These are phyloP conservation scores for Ariopsis seemanni DNA, from an alignment of 2,113 vertebrate genomes.

Conservation along the genomic window DNA sequence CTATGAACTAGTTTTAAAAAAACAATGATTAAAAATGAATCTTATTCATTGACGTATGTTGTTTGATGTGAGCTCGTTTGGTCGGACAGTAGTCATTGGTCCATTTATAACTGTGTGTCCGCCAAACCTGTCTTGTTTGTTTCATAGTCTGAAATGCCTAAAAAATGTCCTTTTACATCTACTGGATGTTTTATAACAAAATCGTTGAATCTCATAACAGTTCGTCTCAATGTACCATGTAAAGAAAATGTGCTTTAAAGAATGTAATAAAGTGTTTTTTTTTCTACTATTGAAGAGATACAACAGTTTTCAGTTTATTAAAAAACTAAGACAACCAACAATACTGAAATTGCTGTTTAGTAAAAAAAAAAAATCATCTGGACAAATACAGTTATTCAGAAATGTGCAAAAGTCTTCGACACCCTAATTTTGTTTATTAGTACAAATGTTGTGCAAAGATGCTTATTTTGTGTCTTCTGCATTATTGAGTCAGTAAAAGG, in stretches of 20 bases:
- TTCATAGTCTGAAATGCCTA: constrained; percentile 75
- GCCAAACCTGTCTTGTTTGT: constrained; percentile 77
- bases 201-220: constrained; percentile 54
- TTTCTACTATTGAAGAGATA: constrained; percentile 63
- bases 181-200: constrained; percentile 67
- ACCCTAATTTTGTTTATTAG: neutral
- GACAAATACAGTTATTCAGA: neutral
- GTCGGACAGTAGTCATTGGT: constrained; percentile 3
- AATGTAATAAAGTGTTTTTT: constrained; percentile 78
- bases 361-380: neutral
- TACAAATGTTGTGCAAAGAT: neutral
- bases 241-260: constrained; percentile 75
- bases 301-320: constrained; percentile 29
- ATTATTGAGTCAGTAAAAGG: neutral
- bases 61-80: constrained; percentile 57
- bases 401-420: neutral
- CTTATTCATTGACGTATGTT: constrained; percentile 65
- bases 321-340: neutral
- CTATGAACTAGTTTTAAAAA: constrained; percentile 47
- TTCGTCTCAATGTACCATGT: constrained; percentile 70
- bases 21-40: constrained; percentile 56
- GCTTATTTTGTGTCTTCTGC: neutral
- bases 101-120: constrained; percentile 52
- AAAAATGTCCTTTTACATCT: constrained; percentile 54
- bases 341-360: neutral